phyloP scores from a whole-genome alignment of 2,113 vertebrate species.

The Odontesthes bonariensis region DNA sequence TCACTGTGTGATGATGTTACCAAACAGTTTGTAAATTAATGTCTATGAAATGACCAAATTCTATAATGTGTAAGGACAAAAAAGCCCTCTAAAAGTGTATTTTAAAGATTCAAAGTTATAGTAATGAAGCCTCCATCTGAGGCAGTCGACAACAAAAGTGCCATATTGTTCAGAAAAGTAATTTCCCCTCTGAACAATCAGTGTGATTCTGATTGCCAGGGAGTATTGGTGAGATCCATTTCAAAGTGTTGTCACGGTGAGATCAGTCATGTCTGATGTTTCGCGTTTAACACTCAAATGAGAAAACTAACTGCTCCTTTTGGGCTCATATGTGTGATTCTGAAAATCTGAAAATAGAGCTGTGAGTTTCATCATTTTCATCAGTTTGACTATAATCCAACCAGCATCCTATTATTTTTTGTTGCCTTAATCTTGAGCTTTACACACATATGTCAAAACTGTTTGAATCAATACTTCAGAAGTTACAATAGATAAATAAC shows the following conservation, averaged over 20 bases:
- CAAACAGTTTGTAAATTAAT: constrained; percentile 38
- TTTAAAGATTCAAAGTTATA: no score
- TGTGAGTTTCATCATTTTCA: constrained; percentile 2
- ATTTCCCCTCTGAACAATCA: constrained; percentile 71
- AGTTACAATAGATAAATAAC: no score
- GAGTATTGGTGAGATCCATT: constrained; percentile 44
- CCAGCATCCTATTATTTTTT: no score
- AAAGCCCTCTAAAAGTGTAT: constrained; percentile 1
- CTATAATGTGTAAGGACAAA: constrained; percentile 23
- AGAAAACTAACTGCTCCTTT: constrained; percentile 65
- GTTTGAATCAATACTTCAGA: no score
- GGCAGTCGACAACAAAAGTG: constrained; percentile 55
- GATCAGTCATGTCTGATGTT: constrained; percentile 64
- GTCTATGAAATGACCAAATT: constrained; percentile 28
- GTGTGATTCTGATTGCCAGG: constrained; percentile 46
- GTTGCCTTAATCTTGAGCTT: no score
- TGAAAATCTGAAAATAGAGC: constrained; percentile 44
- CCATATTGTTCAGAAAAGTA: constrained; percentile 64
- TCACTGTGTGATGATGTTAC: constrained; percentile 6
- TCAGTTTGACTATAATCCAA: not conserved
- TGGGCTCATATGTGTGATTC: constrained; percentile 41
- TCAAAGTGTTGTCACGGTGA: constrained; percentile 59
- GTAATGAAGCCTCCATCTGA: constrained; percentile 48
- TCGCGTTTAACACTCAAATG: constrained; percentile 60
- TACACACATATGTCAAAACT: no score